A percentile compares a stretch with the other conserved stretches of the same genome.
These are phyloP conservation scores for Sebastes kiyomatsui DNA, from an alignment of 2,797 vertebrate species.

Conservation along the genomic window DNA sequence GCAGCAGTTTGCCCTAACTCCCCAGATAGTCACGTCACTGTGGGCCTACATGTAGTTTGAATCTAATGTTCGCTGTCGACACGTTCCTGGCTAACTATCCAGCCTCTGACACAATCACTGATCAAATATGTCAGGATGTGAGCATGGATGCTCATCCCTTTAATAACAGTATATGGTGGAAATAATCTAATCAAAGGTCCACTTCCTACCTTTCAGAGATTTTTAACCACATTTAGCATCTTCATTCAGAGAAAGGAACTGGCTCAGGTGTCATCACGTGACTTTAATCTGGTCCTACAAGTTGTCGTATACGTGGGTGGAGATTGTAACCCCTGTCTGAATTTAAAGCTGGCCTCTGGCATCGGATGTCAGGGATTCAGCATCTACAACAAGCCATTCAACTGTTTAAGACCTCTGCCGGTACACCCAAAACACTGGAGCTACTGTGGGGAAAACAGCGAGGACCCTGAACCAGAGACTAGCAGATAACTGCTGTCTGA, in stretches of 20 bases:
- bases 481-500: background rate
- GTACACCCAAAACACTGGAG: background rate
- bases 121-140: background rate
- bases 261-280: background rate
- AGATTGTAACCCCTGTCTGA: background rate
- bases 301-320: background rate
- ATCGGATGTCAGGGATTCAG: background rate
- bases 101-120: background rate
- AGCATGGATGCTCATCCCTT: background rate
- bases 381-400: background rate
- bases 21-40: background rate
- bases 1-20: slow-evolving; percentile 9
- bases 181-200: background rate
- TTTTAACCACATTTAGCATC: background rate
- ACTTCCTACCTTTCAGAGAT: background rate
- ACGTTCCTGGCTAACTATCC: background rate
- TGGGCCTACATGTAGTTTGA: background rate
- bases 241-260: background rate
- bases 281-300: background rate
- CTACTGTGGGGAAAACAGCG: background rate
- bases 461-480: no score
- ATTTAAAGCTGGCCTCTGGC: background rate
- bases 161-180: background rate
- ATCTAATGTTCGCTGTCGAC: background rate
- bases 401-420: background rate